A percentile compares a stretch with the other conserved stretches of the same genome.
phyloP scores from a whole-genome alignment of 2,888 invertebrate genomes.

The Eudemis profundana region DNA sequence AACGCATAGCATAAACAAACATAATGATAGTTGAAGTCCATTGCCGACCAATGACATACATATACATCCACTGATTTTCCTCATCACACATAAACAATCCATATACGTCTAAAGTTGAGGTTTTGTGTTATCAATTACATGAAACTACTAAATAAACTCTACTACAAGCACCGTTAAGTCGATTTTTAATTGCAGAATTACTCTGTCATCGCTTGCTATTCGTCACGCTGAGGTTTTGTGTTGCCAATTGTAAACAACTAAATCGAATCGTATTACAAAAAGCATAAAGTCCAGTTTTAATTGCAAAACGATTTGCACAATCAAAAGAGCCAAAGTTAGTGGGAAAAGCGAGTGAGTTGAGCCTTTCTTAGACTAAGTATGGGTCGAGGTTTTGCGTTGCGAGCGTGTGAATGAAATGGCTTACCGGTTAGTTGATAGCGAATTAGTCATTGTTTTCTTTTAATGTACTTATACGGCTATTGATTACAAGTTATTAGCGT shows the following conservation, averaged over 20 bases:
- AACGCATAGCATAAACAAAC: constrained; percentile 12
- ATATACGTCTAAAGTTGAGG: constrained; percentile 19
- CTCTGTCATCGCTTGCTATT: background rate
- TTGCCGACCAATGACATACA: constrained; percentile 43
- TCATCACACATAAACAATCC: constrained; percentile 17
- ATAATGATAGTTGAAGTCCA: constrained; percentile 33
- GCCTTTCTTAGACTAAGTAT: background rate
- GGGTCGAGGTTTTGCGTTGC: constrained; percentile 33
- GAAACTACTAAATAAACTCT: background rate
- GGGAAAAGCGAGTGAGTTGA: background rate
- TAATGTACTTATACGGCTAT: background rate
- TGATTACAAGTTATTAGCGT: no score
- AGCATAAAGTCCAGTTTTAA: constrained; percentile 3
- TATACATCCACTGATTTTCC: constrained; percentile 18
- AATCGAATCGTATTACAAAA: background rate
- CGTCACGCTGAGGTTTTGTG: constrained; percentile 39
- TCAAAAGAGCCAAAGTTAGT: background rate
- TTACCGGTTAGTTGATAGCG: constrained; percentile 1
- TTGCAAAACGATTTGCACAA: background rate
- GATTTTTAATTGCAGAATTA: background rate
- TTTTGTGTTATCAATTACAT: constrained; percentile 30
- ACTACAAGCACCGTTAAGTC: background rate
- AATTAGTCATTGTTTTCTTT: constrained; percentile 4
- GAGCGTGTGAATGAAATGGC: constrained; percentile 30
- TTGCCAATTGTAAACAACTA: constrained; percentile 11